A percentile compares a stretch with the other conserved stretches of the same genome.
Conservation (phyloP, 2,888 invertebrate species). For the Yponomeuta evonymella region DNA sequence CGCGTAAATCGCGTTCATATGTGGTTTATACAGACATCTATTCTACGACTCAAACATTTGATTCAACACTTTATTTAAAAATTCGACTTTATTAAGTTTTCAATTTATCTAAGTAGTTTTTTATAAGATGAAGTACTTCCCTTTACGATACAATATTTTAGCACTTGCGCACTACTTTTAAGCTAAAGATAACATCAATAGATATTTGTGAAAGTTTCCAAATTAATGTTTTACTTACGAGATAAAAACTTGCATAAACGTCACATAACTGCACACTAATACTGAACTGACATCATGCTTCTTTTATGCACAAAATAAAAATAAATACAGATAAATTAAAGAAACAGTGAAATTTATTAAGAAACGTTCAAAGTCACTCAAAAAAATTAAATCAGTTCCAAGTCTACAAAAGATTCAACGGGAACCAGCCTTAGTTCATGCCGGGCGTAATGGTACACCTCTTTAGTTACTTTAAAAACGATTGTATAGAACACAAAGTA, state of each 20-base stretch:
- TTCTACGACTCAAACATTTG: not conserved
- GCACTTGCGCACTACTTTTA: not conserved
- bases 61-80: conserved; percentile 10
- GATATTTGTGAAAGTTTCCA: not conserved
- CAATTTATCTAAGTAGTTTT: not conserved
- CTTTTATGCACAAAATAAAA: not conserved
- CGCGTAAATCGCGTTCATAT: not conserved
- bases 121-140: not conserved
- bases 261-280: not conserved
- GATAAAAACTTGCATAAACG: not conserved
- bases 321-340: not conserved
- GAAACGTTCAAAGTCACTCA: too few species aligned
- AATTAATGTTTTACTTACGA: not conserved
- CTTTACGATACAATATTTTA: not conserved
- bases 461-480: too few species aligned
- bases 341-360: not conserved
- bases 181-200: conserved; percentile 12
- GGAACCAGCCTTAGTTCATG: too few species aligned
- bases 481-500: too few species aligned
- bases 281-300: not conserved
- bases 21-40: not conserved
- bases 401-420: too few species aligned
- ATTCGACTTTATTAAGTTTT: not conserved
- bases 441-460: too few species aligned
- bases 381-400: too few species aligned